Evolutionary conservation across 2,797 vertebrate genomes (phyloP), one percentile per base, ranked within the genome.

Genomic region (Pseudopleuronectes americanus): DNA sequence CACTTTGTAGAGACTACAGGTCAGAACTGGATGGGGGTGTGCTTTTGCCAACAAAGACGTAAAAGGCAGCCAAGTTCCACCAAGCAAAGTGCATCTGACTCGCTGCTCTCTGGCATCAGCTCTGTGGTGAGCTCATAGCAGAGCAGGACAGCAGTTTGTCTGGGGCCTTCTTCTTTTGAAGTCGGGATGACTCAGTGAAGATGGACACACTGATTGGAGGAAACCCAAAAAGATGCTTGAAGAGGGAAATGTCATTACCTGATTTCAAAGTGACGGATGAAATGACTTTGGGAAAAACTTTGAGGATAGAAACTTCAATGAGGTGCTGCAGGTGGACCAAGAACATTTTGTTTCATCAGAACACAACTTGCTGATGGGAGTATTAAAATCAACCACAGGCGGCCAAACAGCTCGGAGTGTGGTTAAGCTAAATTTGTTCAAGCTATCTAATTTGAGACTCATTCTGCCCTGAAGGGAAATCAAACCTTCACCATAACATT

Each of bases 101-200:
- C 8, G 1, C 59, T 57, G 48, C 57, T 76, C 1, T 59, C 55
- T 85, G 80, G 76, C 83, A 67, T 48, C 51, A 14, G 41, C 13
- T 45, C 41, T 16, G 16, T 58, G 19, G 8, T 58, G 69, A 55
- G 58, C 45, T 68, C 74, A 84, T 65, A 76, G 57, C 28, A 62
- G 63, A 45, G 55, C 19, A 3, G 54, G 57, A 57, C 52, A 57
- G 75, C 49, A 36, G 65, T 68, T 60, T 53, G 72, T 68, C 53
- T 21, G 24, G 13, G 33, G 65, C 57, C 62, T n/a, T 75, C 26
- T 77, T 78, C 73, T 65, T 53, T 12, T 72, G 28, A n/a, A n/a
- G 36, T 71, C 48, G 55, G 59, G 28, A 71, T 72, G 77, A 86
- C 56, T 74, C 64, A 68, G 53, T 56, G 43, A 59, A 76, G 66